Base-by-base conservation (phyloP, 1,140 invertebrate species). In the Drosophila kikkawai region DNA sequence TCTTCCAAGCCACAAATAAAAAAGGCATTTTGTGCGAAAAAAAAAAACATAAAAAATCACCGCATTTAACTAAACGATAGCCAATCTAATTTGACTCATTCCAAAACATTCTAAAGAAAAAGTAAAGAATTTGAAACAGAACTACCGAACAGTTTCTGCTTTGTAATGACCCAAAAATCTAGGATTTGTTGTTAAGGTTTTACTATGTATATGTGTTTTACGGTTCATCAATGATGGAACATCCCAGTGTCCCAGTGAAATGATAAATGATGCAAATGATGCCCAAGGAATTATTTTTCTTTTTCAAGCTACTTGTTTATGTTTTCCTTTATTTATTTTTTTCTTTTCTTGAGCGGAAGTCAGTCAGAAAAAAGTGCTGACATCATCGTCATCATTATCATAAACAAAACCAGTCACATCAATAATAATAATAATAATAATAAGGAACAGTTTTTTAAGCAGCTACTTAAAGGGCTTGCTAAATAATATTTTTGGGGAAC, bases 381-480 rank as follows among this genome's bases (percentile, higher is more conserved):
- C 67, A 68, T 82, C 68, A 74, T 74, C 32, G 48, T 53, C 67
- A 68, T 58, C 55, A 57, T 77, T 61, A 45, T 64, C 53, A 65
- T 66, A 58, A 70, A 47, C 59, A 56, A 29, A 58, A 39, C 32
- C 57, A 61, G 59, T 48, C 59, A 51, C 44, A 69, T 57, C 47
- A 61, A 75, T 66, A 70, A 51, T 41, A 50, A 50, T 41, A 50
- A 50, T 22, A 22, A 22, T 48, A 68, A 45, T 34, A 48, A 81
- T 29, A 61, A 34, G 37, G n/a, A 37, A 36, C 19, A 12, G 17
- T 45, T 68, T 45, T 37, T 57, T 50, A 57, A 69, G 29, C 22
- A 69, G 19, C 50, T 36, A 50, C 37, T 60, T 59, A 77, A 60
- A 68, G 13, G 41, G 8, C 32, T 56, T 39, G 41, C 58, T 15